Conservation (phyloP, 2,113 vertebrate genomes). For the Xenus cinereus region DNA sequence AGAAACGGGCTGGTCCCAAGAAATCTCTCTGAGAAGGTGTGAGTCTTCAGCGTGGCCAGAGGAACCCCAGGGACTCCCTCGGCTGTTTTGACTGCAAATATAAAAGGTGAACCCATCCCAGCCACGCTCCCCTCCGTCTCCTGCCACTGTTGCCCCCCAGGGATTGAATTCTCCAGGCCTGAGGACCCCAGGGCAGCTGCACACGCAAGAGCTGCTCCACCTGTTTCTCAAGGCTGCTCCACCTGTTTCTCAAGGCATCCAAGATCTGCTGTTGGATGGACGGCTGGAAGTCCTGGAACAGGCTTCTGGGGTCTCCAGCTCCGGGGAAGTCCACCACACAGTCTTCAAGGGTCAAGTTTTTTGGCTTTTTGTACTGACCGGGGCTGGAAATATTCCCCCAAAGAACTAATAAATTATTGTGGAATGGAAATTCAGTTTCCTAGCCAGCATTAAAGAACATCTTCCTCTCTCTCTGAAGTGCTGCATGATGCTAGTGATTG, state of each 20-base stretch:
- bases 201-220: not conserved
- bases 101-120: not conserved
- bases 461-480: conserved; percentile 9
- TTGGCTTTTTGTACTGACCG: not conserved
- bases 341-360: not conserved
- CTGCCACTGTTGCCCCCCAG: not conserved
- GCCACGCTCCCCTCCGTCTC: not conserved
- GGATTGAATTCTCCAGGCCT: not conserved
- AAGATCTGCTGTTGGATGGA: not conserved
- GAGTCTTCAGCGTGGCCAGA: not conserved
- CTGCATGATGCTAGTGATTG: conserved; percentile 49
- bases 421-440: conserved; percentile 14
- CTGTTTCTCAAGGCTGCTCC: not conserved
- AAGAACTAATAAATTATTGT: conserved; percentile 4
- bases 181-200: not conserved
- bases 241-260: not conserved
- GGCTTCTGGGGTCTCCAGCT: not conserved
- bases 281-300: not conserved
- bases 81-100: not conserved
- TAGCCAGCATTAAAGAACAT: conserved; percentile 2
- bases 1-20: not conserved
- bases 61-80: not conserved
- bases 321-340: not conserved
- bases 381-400: not conserved
- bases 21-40: not conserved